Evolutionary conservation across 1,140 invertebrate genomes (phyloP), one percentile per base, ranked within the genome.

Genomic region (Euura saliciscinereae): DNA sequence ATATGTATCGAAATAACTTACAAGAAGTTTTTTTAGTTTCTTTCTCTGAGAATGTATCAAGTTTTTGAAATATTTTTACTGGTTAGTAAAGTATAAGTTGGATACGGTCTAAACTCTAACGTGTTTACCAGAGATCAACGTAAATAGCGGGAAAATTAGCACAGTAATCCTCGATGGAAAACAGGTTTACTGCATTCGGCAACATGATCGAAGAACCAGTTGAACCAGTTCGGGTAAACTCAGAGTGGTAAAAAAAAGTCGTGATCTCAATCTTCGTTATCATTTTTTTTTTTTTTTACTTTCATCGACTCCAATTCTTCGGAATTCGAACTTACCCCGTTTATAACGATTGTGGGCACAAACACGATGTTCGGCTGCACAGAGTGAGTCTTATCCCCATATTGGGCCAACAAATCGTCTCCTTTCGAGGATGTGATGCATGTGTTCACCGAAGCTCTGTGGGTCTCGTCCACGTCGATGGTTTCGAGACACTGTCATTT

Each of bases 321-420:
- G 64, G 70, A 72, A 71, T 73, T 71, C 67, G 69, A 68, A 77
- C 83, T 85, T 68, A 86, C 85, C 65, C 76, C 86, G 75, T 93
- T 90, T 46, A 91, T 87, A 3, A 90, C 81, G 59, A 93, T 83
- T 43, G 91, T 91, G 1, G 92, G 92, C 2, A 93, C 91, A 75
- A 91, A 92, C 28, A 82, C 77, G 1, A 93, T 81, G 1, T 82
- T 82, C 2, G 89, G 87, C 44, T 86, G 79, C 2, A 92, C 76
- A 3, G 77, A 74, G 4, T 86, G 83, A 0, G 91, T 91, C 78
- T 88, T 89, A 71, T 91, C 87, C 0, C 92, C 92, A 70, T 89
- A 82, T 0, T 79, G 65, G 0, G 88, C 90, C 6, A 92, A 80
- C 43, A 92, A 78, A n/a, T 86, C 80, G 70, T 88, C 85, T 4